Base-by-base conservation (phyloP, 1,140 invertebrate species). In the Rhopalosiphum maidis region DNA sequence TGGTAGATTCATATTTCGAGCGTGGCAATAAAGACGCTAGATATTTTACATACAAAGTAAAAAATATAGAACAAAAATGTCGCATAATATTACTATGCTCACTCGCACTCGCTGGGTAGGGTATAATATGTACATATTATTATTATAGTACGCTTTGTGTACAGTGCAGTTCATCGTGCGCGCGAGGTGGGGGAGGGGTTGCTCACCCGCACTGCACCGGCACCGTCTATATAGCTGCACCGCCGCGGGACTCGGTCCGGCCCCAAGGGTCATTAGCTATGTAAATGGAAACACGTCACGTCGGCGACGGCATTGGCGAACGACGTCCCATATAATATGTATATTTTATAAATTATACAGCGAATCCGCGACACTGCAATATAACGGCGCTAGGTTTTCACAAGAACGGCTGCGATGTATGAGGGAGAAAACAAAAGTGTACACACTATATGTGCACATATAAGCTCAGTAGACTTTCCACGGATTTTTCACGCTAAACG, bases 281-380 rank as follows among this genome's bases (percentile, higher is more conserved):
- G 91, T 93, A 93, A 93, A 93, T 93, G 91, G 91, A 93, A 93
- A 93, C 91, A 86, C 91, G 91, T 93, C 91, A 93, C 91, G 91
- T 93, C 91, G 25, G 22, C 91, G 77, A 51, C 46, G 82, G 48
- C 60, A 68, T n/a, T 68, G 60, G 60, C 48, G 35, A 86, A 85
- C 82, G 25, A 83, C 48, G 43, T 83, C 48, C 82, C 60, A 68
- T n/a, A 68, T 68, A 68, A 68, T 68, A 68, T 68, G 60, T 68
- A n/a, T 68, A 68, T 68, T 68, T 30, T 68, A n/a, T 68, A 68
- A 15, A n/a, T 68, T 68, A 68, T 68, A n/a, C 60, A 18, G 60
- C 60, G 60, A n/a, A 11, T 4, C 41, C 90, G 60, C 82, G 77
- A 55, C 68, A 77, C 21, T 37, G 30, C 46, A 37, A 51, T 41